phyloP scores from a whole-genome alignment of 2,113 vertebrate species.

The Atlantisia rogersi region DNA sequence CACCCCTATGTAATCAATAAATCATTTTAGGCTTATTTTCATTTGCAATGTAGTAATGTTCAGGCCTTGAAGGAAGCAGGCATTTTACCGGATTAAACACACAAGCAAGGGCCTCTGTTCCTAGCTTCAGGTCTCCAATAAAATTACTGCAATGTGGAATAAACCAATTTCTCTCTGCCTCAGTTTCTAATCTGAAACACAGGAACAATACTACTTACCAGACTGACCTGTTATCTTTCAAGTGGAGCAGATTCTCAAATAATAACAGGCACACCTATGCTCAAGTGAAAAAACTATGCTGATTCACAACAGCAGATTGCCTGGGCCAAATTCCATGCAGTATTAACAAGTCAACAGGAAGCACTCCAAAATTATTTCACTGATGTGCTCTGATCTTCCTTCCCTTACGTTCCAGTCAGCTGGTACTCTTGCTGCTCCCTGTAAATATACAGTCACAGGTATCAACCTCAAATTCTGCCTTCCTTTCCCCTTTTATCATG shows the following conservation, averaged over 20 bases:
- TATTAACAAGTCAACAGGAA: slow-evolving; percentile 66
- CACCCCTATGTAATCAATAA: not conserved
- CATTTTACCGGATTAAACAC: not conserved
- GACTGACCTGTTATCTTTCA: slow-evolving; percentile 21
- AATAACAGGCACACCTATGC: slow-evolving; percentile 42
- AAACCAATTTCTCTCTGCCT: not conserved
- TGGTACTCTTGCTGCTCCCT: not conserved
- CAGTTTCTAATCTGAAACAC: not conserved
- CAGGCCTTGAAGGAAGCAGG: not conserved
- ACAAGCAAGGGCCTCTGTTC: not conserved
- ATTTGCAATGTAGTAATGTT: not conserved
- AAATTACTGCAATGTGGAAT: not conserved
- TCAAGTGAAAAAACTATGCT: slow-evolving; percentile 41
- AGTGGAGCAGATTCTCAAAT: slow-evolving; percentile 1
- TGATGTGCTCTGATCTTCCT: slow-evolving; percentile 18
- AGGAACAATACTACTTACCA: not conserved
- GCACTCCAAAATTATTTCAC: slow-evolving; percentile 41
- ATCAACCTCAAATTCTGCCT: not conserved
- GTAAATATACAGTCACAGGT: not conserved
- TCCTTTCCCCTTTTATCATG: not conserved
- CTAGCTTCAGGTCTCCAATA: not conserved
- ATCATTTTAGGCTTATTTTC: not conserved
- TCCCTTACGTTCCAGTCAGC: not conserved
- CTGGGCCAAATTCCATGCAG: slow-evolving; percentile 36
- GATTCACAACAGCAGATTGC: slow-evolving; percentile 55